phyloP scores from a whole-genome alignment of 2,113 vertebrate species.

The Prionailurus viverrinus region DNA sequence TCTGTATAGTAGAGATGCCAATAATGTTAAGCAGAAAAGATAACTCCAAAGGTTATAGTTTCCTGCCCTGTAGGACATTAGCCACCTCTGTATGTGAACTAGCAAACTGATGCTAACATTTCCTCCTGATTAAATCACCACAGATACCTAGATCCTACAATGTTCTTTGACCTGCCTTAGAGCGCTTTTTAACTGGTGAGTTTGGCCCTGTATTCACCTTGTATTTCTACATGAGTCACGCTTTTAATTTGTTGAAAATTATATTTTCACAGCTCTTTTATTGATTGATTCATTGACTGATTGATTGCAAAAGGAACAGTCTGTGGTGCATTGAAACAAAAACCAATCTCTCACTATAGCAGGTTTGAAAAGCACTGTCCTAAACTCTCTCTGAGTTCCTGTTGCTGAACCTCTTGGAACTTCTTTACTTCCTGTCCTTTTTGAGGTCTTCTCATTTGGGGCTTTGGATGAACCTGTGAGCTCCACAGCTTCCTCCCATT shows the following conservation, averaged over 20 bases:
- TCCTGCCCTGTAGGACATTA: neutral
- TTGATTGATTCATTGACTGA: neutral
- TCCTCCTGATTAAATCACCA: neutral
- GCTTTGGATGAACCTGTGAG: neutral
- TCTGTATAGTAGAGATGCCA: neutral
- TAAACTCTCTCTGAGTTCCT: neutral
- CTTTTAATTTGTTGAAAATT: slow-evolving; percentile 12
- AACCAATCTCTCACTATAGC: neutral
- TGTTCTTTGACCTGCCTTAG: neutral
- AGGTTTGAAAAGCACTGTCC: neutral
- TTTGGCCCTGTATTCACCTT: neutral
- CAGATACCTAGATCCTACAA: neutral
- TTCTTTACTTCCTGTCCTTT: neutral
- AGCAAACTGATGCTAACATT: neutral
- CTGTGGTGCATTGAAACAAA: neutral
- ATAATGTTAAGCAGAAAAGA: neutral
- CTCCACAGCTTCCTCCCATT: neutral
- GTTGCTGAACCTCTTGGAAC: neutral
- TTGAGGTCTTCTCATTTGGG: neutral
- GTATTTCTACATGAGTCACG: neutral
- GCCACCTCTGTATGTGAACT: neutral
- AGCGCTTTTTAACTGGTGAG: neutral
- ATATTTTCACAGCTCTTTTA: neutral
- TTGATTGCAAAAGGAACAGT: neutral
- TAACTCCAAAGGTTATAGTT: neutral